Conservation (phyloP, 1,140 invertebrate genomes). For the Caenorhabditis remanei region DNA sequence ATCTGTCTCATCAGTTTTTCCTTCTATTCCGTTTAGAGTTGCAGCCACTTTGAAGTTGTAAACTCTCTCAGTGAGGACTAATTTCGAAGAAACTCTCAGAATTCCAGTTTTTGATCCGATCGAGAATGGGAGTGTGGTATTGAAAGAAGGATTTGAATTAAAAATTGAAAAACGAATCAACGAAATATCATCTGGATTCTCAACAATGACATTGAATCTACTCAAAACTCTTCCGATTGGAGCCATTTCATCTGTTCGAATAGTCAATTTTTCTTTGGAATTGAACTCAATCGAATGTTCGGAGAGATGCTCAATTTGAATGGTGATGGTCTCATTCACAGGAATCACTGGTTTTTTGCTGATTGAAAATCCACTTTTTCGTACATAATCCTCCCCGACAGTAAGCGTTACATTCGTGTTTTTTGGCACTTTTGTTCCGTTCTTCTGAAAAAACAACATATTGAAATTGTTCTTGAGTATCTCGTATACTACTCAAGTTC, state of each 20-base stretch:
- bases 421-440: conserved; percentile 6
- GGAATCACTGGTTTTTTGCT: conserved; percentile 33
- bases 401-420: conserved; percentile 19
- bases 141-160: background rate
- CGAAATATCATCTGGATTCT: conserved; percentile 26
- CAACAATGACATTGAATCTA: conserved; percentile 50
- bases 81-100: conserved; percentile 59
- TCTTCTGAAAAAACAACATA: conserved; percentile 44
- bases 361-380: conserved; percentile 44
- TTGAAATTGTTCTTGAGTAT: background rate
- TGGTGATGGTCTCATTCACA: conserved; percentile 13
- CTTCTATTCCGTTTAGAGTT: conserved; percentile 20
- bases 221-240: conserved; percentile 28
- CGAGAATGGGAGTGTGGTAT: conserved; percentile 46
- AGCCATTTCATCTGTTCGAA: conserved; percentile 27
- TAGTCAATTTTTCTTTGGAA: background rate
- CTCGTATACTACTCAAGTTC: no score
- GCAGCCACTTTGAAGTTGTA: conserved; percentile 63
- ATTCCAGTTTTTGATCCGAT: conserved; percentile 47
- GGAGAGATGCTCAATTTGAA: conserved; percentile 14
- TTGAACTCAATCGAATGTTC: background rate
- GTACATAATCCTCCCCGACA: conserved; percentile 2
- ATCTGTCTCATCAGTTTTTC: background rate
- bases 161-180: conserved; percentile 43
- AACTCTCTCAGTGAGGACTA: background rate